Evolutionary conservation across 53 echinoderm and acorn worm genomes (phyloP), one percentile per base, ranked within the genome.

Genomic region (Astropecten irregularis): DNA sequence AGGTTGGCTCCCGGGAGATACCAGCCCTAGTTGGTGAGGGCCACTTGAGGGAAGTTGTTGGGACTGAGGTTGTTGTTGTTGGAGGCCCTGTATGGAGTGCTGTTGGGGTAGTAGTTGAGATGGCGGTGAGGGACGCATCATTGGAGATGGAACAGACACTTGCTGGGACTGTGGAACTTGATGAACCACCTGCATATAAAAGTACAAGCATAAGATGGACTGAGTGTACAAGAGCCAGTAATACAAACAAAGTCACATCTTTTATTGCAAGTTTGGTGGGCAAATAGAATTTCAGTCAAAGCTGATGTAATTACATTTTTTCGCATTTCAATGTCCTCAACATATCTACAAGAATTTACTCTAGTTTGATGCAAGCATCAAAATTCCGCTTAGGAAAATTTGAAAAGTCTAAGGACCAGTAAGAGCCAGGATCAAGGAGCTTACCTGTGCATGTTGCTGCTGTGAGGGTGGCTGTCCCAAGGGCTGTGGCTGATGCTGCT

Each of bases 41-140:
- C 64, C 76, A 82, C 61, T 89, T 73, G 55, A 71, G 86, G 55
- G 87, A 64, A 84, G 71, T 64, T 62, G 85, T 48, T 71, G 73
- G 49, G 81, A 57, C 82, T 82, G 79, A 62, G 79, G 79, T 79
- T 60, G 79, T 6, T 36, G 34, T 62, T 79, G 79, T 79, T 60
- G 79, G 79, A 79, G 79, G 79, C 62, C 62, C 62, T 79, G 79
- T 79, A 79, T 65, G 60, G 62, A 68, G 71, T 82, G 82, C 38
- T 87, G 91, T 55, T 87, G 91, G 58, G 69, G 82, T 20, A 89
- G 73, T 76, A 89, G 82, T 68, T 89, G 89, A 30, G 92, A 67
- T 27, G 92, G 88, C 27, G 90, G 81, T 26, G 88, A 42, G 66
- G 87, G 88, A 68, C 93, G 82, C 29, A 82, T 85, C 71, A 71